phyloP scores from a whole-genome alignment of 2,797 vertebrate genomes.

The Pangasius sanitwongsei region DNA sequence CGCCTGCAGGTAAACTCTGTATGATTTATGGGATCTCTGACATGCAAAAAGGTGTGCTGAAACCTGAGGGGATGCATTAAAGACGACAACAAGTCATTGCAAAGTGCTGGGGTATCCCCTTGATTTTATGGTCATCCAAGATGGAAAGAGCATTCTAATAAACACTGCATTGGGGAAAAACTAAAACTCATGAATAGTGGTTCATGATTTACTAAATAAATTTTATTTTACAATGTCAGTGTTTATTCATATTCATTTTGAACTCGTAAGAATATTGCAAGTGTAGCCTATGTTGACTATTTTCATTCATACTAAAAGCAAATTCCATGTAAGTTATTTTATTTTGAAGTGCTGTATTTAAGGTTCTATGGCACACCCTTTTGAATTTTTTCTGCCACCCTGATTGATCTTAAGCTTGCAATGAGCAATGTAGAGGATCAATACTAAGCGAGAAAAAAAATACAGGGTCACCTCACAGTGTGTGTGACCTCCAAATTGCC shows the following conservation, averaged over 20 bases:
- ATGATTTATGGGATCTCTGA: conserved; percentile 73
- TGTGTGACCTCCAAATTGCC: conserved; percentile 42
- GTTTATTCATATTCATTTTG: background rate
- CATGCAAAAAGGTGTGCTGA: conserved; percentile 69
- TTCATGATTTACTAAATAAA: background rate
- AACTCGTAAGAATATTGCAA: background rate
- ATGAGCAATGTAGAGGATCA: conserved; percentile 43
- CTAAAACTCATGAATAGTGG: background rate
- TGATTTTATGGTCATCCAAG: conserved; percentile 36
- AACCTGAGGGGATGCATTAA: conserved; percentile 67
- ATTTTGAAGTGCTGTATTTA: conserved; percentile 19
- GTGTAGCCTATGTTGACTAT: background rate
- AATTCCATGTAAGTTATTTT: background rate
- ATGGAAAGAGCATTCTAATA: conserved; percentile 34
- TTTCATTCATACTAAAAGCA: background rate
- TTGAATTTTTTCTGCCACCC: conserved; percentile 18
- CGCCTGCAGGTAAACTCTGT: conserved; percentile 67
- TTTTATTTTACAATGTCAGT: background rate
- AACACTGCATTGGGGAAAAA: background rate
- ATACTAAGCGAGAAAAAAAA: conserved; percentile 41
- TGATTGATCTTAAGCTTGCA: conserved; percentile 47
- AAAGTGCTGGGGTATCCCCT: conserved; percentile 32
- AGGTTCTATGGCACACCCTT: background rate
- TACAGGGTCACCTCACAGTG: conserved; percentile 47
- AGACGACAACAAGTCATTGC: conserved; percentile 60